phyloP scores from a whole-genome alignment of 2,113 vertebrate species.

The Peucedramus taeniatus region DNA sequence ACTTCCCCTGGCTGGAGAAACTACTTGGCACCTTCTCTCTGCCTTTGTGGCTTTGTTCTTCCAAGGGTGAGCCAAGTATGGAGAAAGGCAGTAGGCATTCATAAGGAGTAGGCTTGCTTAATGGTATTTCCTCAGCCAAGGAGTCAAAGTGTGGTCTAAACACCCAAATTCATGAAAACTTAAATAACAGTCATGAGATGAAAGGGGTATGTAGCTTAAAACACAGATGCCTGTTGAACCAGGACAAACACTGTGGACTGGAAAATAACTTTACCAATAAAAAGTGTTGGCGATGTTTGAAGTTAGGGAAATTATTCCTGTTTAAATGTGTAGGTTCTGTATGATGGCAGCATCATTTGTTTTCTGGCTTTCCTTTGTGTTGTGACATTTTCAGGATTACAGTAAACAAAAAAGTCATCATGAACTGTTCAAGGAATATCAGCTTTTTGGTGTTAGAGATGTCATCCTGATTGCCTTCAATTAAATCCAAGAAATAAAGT shows the following conservation, averaged over 20 bases:
- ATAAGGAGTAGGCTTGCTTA: neutral
- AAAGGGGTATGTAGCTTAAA: neutral
- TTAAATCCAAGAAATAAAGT: slow-evolving; percentile 19
- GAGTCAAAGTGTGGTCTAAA: neutral
- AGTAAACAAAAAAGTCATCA: neutral
- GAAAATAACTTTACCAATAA: neutral
- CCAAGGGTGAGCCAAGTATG: neutral
- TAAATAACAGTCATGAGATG: neutral
- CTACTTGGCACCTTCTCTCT: neutral
- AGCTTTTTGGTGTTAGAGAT: neutral
- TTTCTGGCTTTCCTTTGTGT: neutral
- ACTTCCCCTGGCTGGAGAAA: neutral
- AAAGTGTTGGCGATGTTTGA: neutral
- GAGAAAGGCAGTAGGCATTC: neutral
- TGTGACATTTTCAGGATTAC: neutral
- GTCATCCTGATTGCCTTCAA: neutral
- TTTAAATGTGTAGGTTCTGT: neutral
- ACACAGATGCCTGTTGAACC: neutral
- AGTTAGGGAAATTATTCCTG: neutral
- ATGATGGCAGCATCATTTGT: neutral
- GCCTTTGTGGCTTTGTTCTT: neutral
- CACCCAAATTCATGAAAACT: neutral
- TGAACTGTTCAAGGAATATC: neutral
- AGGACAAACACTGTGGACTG: neutral
- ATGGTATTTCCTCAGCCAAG: neutral